A percentile compares a stretch with the other conserved stretches of the same genome.
These are phyloP conservation scores for Lutjanus erythropterus DNA, from an alignment of 2,113 vertebrate species.

Conservation along the genomic window DNA sequence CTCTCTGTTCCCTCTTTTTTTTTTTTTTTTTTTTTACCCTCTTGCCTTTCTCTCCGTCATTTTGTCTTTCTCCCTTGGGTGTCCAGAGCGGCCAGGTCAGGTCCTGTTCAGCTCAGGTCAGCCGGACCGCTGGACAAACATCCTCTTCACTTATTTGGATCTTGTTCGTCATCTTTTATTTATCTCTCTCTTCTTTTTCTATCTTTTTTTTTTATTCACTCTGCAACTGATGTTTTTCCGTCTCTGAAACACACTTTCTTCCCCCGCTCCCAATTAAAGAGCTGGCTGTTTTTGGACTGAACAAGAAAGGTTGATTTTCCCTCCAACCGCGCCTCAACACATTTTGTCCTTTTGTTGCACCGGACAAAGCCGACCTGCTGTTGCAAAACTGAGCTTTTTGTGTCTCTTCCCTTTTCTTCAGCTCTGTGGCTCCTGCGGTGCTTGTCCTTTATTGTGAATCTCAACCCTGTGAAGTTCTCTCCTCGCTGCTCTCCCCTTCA, in stretches of 20 bases:
- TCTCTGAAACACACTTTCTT: conserved; percentile 30
- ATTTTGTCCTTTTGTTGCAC: conserved; percentile 57
- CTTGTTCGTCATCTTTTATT: conserved; percentile 1
- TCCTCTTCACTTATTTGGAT: conserved; percentile 31
- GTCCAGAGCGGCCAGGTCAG: conserved; percentile 42
- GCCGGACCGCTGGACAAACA: conserved; percentile 41
- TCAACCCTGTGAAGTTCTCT: conserved; percentile 49
- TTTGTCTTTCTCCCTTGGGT: conserved; percentile 46
- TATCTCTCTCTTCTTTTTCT: neutral
- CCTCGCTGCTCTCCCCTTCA: conserved; percentile 35
- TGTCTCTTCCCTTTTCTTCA: conserved; percentile 30
- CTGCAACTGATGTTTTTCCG: conserved; percentile 40
- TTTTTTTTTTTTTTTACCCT: too few relatives aligned
- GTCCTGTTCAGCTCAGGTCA: conserved; percentile 58
- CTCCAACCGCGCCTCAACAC: conserved; percentile 46
- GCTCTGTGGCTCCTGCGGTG: conserved; percentile 31
- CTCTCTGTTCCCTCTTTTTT: conserved; percentile 59
- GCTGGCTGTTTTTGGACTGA: conserved; percentile 42
- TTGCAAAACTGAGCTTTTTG: conserved; percentile 70
- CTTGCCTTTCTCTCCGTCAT: conserved; percentile 38
- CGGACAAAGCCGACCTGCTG: conserved; percentile 68
- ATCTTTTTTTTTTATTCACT: conserved; percentile 7
- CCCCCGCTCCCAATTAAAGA: conserved; percentile 48
- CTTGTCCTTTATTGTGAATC: conserved; percentile 65
- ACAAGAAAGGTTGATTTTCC: conserved; percentile 54